Evolutionary conservation across 2,888 invertebrate genomes (phyloP).

Genomic region (Pseudoips prasinana): DNA sequence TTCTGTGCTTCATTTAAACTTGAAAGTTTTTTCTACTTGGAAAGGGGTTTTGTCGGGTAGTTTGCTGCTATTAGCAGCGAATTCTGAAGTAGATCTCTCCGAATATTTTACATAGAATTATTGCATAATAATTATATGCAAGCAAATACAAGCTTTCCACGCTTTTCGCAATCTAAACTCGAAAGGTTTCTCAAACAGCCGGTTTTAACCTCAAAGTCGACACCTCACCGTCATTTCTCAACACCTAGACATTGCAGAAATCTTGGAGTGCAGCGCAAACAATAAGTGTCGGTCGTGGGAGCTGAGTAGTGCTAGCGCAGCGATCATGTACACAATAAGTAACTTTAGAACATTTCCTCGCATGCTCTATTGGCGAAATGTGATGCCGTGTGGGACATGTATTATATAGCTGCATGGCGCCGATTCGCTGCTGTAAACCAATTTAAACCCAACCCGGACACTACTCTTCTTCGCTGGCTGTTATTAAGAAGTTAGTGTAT

Average conservation of each 20-base stretch:
- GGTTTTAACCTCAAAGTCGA: conserved; percentile 64
- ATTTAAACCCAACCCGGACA: conserved; percentile 1
- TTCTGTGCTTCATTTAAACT: no score
- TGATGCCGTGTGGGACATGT: conserved; percentile 44
- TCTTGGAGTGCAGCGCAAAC: conserved; percentile 73
- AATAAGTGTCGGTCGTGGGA: conserved; percentile 73
- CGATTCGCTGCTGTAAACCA: conserved; percentile 17
- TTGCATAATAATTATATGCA: no score
- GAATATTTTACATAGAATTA: no score
- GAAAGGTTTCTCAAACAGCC: conserved; percentile 72
- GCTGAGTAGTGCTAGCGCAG: conserved; percentile 51
- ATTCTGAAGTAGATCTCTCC: no score
- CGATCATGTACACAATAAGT: conserved; percentile 56
- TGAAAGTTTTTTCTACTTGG: no score
- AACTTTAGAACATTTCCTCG: conserved; percentile 62
- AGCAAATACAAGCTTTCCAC: conserved; percentile 65
- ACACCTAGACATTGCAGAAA: conserved; percentile 73
- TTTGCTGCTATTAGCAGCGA: no score
- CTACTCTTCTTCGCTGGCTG: no score
- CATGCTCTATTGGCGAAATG: conserved; percentile 62
- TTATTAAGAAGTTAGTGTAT: no score
- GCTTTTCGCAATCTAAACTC: conserved; percentile 71
- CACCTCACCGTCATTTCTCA: conserved; percentile 61
- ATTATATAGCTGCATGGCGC: conserved; percentile 40
- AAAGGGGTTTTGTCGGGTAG: no score